Percentiles rank a stretch among this genome's conserved stretches.
Conservation (phyloP, 2,113 vertebrate genomes). For the Etheostoma cragini region DNA sequence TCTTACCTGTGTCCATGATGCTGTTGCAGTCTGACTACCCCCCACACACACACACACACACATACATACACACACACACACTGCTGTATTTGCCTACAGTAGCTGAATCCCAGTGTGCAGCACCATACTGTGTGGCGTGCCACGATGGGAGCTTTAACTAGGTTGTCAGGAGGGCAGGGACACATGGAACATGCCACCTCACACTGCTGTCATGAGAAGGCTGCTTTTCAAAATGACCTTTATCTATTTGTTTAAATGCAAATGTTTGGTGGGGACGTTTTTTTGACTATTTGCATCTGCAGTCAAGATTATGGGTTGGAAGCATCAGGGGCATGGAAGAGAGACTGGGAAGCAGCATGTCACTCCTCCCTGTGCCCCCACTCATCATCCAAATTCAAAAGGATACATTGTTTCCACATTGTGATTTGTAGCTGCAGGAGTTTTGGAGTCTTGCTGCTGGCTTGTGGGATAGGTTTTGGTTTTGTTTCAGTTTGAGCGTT, state of each 20-base stretch:
- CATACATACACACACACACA: slow-evolving; percentile 24
- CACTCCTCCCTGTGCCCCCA: slow-evolving; percentile 22
- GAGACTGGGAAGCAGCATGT: slow-evolving; percentile 20
- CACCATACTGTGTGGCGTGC: slow-evolving; percentile 73
- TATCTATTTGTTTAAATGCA: slow-evolving; percentile 88
- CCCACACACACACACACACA: slow-evolving; percentile 15
- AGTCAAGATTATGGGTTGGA: slow-evolving; percentile 80
- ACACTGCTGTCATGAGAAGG: slow-evolving; percentile 67
- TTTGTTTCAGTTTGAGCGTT: slow-evolving; percentile 3
- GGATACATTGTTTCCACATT: slow-evolving; percentile 42
- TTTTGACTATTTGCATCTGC: slow-evolving; percentile 84
- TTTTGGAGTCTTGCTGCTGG: not conserved
- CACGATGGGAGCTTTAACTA: slow-evolving; percentile 68
- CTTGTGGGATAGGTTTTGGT: slow-evolving; percentile 1
- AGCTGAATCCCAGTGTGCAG: slow-evolving; percentile 62
- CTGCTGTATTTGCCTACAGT: slow-evolving; percentile 66
- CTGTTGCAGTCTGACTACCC: slow-evolving; percentile 30
- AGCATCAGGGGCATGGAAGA: slow-evolving; percentile 42
- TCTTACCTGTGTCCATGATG: slow-evolving; percentile 86
- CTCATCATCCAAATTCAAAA: slow-evolving; percentile 15
- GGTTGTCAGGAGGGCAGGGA: slow-evolving; percentile 75
- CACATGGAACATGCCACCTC: slow-evolving; percentile 66
- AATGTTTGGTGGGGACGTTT: slow-evolving; percentile 85
- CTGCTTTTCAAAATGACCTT: slow-evolving; percentile 82
- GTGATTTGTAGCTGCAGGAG: slow-evolving; percentile 37